Evolutionary conservation across 2,797 vertebrate genomes (phyloP), one percentile per base, ranked within the genome.

Genomic region (Lophotriccus pileatus): DNA sequence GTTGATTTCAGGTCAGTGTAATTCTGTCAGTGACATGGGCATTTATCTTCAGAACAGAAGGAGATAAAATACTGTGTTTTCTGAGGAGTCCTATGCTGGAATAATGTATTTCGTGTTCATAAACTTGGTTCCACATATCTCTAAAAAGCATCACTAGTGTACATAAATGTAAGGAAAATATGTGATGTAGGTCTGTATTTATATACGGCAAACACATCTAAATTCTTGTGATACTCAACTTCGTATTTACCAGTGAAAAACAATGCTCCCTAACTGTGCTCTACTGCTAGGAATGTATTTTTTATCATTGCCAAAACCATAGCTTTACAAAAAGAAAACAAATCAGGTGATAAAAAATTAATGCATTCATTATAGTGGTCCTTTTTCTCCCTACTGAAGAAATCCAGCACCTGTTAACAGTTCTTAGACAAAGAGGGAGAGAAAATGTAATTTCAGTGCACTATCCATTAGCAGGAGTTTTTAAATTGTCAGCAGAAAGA

Each of bases 401-500:
- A 92, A 91, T 83, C n/a, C 43, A 89, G 46, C 74, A 85, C 64
- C 60, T 83, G 32, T 87, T 93, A 80, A 43, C 37, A 78, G 68
- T 77, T 72, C 47, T 77, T 84, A 80, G 60, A 43, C 25, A 55
- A 72, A 79, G 59, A 83, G 32, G 24, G n/a, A 84, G 32, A 55
- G 30, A 92, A 94, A 89, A 94, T 53, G 4, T 90, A 43, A 77
- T 92, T 94, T 83, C 64, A 58, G 32, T 92, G 36, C 50, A 20
- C 14, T 64, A 36, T 83, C 49, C 78, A 89, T 89, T 90, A 90
- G 68, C 36, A 80, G 37, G 60, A 89, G 49, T 87, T 94, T 93
- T 90, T 80, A 96, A 89, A 93, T 91, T 68, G 92, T 77, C 68
- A 80, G 18, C 46, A 80, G 32, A 89, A 93, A 68, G 12, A 77